These are phyloP conservation scores for Lepidocyrtinus sp. DNA, from an alignment of 2,888 invertebrate species.

Conservation along the genomic window DNA sequence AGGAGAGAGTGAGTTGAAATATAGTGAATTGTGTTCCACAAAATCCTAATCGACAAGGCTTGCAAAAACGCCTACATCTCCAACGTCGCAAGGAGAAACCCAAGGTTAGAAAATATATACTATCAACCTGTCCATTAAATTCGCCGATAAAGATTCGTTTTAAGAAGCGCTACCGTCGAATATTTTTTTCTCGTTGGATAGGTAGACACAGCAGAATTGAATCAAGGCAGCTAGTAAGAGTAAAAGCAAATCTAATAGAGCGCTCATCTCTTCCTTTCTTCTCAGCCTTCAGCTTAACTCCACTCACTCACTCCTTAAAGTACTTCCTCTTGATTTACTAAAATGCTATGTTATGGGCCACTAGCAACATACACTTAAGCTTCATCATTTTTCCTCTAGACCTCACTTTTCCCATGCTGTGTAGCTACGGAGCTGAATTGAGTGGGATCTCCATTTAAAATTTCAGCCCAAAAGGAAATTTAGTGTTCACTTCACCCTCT, in stretches of 20 bases:
- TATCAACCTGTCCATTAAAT: too few relatives aligned
- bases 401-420: not conserved
- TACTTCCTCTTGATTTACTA: conserved; percentile 5
- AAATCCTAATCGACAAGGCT: too few relatives aligned
- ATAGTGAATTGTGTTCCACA: too few relatives aligned
- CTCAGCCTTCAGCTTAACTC: not conserved
- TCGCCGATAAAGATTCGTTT: too few relatives aligned
- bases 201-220: not conserved
- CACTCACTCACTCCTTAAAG: not conserved
- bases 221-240: not conserved
- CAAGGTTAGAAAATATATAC: too few relatives aligned
- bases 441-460: not conserved
- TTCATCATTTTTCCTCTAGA: conserved; percentile 13
- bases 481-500: too few relatives aligned
- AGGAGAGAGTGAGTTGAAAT: too few relatives aligned
- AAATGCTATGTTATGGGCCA: conserved; percentile 1
- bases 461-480: not conserved
- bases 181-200: not conserved
- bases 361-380: not conserved
- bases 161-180: too few relatives aligned
- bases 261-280: conserved; percentile 17
- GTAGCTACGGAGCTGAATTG: not conserved
- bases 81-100: too few relatives aligned
- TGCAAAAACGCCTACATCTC: too few relatives aligned
- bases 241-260: conserved; percentile 34